Base-by-base conservation (phyloP, 1,140 invertebrate genomes). In the Trypoxylus dichotomus region DNA sequence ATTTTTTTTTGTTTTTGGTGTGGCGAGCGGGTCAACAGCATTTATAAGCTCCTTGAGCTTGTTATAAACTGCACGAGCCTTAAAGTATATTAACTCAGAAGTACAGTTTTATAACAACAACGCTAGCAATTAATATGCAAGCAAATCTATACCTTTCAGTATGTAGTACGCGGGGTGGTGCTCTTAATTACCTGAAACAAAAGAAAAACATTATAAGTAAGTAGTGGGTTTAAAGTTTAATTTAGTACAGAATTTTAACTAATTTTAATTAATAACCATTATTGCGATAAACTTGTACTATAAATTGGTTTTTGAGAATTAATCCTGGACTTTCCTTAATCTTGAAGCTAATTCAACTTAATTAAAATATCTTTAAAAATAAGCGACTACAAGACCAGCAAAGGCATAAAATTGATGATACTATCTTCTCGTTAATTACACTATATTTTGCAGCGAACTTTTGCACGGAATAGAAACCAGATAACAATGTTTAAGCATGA, bases 341-440 rank as follows among this genome's bases (percentile, higher is more conserved):
- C 60, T 68, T 68, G 11, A 68, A 68, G 27, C 24, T 68, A 68
- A 68, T 68, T 68, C 11, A 68, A 29, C 60, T 27, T 68, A 68
- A 68, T 68, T 68, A 27, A 68, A 68, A 24, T 68, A 24, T 68
- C 60, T 29, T 68, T 68, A 68, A 68, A 68, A 68, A 68, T 68
- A 68, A 68, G 60, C 60, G 8, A 68, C 24, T 68, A 27, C 21
- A 68, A 21, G 47, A 21, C 13, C 21, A 27, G 60, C 24, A 68
- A 58, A 15, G 24, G 60, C 60, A 68, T 68, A 68, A 68, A 68
- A 68, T 68, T 68, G 27, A 68, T 27, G 60, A 68, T 68, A 68
- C 8, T 27, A 25, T 68, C 60, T 68, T 24, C 19, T 68, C 21
- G 10, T 68, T 68, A 68, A 68, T 68, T 68, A 68, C 27, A 8